phyloP scores from a whole-genome alignment of 2,113 vertebrate species.

The Forbesichthys papilliferus region DNA sequence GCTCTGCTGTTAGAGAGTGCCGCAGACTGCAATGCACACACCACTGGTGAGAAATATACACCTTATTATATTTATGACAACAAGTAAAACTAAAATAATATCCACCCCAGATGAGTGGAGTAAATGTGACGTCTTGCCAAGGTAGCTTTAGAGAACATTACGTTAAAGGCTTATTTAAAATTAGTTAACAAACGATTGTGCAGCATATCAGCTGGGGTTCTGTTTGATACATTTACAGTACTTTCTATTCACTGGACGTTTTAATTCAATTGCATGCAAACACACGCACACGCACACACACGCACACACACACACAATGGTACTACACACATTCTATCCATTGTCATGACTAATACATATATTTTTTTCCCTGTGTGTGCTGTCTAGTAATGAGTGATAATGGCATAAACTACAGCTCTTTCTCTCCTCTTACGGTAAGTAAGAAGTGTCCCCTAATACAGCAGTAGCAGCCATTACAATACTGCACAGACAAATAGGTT shows the following conservation, averaged over 20 bases:
- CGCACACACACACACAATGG: constrained; percentile 6
- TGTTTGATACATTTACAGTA: too few relatives aligned
- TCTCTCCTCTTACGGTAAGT: constrained; percentile 51
- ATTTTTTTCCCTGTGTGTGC: constrained; percentile 3
- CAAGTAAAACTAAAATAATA: too few relatives aligned
- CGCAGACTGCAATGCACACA: constrained; percentile 53
- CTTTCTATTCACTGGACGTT: too few relatives aligned
- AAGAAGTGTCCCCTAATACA: neutral
- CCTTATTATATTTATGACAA: neutral
- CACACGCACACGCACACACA: neutral
- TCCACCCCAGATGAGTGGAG: too few relatives aligned
- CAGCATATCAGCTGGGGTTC: too few relatives aligned
- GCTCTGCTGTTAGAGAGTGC: constrained; percentile 77
- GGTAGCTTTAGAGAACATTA: neutral
- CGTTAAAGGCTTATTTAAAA: neutral
- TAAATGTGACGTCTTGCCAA: too few relatives aligned
- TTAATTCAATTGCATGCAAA: neutral
- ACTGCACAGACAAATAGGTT: too few relatives aligned
- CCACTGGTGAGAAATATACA: constrained; percentile 17
- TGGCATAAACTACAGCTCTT: constrained; percentile 1
- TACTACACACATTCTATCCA: constrained; percentile 4
- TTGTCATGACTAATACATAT: neutral
- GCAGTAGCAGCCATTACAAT: neutral
- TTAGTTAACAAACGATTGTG: too few relatives aligned
- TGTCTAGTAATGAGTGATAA: neutral